Base-by-base conservation (phyloP, 2,113 vertebrate genomes). In the Petromus typicus region DNA sequence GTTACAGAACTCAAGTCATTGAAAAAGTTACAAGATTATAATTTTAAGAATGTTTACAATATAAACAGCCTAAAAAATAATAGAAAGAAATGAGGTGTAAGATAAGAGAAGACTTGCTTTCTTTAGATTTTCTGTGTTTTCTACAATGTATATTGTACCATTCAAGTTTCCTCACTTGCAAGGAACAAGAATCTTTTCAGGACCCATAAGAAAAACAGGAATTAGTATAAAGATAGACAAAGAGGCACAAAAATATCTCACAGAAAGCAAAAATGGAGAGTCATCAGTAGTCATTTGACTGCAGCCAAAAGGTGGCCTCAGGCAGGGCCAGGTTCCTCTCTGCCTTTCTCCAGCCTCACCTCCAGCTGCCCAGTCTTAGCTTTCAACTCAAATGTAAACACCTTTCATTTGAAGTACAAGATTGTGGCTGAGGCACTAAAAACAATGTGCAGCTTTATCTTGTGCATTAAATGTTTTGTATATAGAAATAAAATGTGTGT, bases 1-100 rank as follows among this genome's bases (percentile, higher is more conserved):
- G 86, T 43, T 57, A 69, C 22, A 83, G 73, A 93, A 30, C 18
- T 86, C 56, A 80, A 79, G 25, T 79, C 27, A 82, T 1, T 78
- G 45, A 67, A 95, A 93, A 90, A 40, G 20, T n/a, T 88, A 4
- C 79, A 90, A 61, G 43, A 80, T 51, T 43, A 91, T 54, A 86
- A 59, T 94, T 84, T 92, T 94, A 95, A 91, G 43, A 61, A 84
- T 48, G 73, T 32, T 48, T 48, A 48, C 45, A 75, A 75, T 75
- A 69, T 32, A 93, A 81, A 93, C 51, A 61, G 14, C 79, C n/a
- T 25, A 32, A 66, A 93, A 82, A 94, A 88, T 34, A 95, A 85
- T 27, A 13, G 27, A 78, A 92, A 37, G 23, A 94, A 91, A 93
- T 20, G 27, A 66, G 63, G 56, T n/a, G 6, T 66, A 23, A 22